phyloP scores from a whole-genome alignment of 2,113 vertebrate species.

The Phaethon lepturus region DNA sequence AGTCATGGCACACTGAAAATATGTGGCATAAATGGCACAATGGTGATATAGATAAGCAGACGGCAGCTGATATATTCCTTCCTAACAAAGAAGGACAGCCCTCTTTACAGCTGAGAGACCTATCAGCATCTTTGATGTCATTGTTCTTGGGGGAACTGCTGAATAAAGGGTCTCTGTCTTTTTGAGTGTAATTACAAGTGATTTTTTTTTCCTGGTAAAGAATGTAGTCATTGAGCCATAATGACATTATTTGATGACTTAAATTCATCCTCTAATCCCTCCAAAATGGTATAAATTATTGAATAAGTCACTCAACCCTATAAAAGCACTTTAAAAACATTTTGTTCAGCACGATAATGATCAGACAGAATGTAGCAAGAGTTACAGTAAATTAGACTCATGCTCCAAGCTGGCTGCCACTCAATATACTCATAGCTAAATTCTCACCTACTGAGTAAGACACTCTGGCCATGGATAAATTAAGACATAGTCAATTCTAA shows the following conservation, averaged over 20 bases:
- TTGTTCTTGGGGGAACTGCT: constrained; percentile 59
- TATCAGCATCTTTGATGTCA: constrained; percentile 66
- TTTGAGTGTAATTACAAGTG: constrained; percentile 64
- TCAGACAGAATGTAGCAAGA: constrained; percentile 62
- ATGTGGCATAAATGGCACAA: constrained; percentile 38
- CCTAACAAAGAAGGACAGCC: constrained; percentile 58
- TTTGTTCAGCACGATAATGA: constrained; percentile 51
- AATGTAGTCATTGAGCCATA: constrained; percentile 50
- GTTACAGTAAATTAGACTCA: constrained; percentile 68
- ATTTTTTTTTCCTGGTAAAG: constrained; percentile 53
- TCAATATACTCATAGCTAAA: constrained; percentile 50
- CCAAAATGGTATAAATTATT: constrained; percentile 68
- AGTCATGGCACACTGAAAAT: background rate
- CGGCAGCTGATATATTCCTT: constrained; percentile 47
- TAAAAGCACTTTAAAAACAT: constrained; percentile 65
- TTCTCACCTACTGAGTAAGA: constrained; percentile 67
- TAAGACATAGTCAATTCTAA: constrained; percentile 53
- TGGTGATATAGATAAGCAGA: constrained; percentile 35
- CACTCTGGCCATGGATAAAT: constrained; percentile 58
- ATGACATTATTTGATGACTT: constrained; percentile 59
- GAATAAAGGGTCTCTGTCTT: constrained; percentile 66
- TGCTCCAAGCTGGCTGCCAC: constrained; percentile 60
- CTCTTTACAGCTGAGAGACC: constrained; percentile 44
- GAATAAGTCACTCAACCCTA: constrained; percentile 58
- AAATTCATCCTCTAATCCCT: constrained; percentile 58